Evolutionary conservation across 2,888 invertebrate genomes (phyloP).

Genomic region (Eupithecia tripunctaria): DNA sequence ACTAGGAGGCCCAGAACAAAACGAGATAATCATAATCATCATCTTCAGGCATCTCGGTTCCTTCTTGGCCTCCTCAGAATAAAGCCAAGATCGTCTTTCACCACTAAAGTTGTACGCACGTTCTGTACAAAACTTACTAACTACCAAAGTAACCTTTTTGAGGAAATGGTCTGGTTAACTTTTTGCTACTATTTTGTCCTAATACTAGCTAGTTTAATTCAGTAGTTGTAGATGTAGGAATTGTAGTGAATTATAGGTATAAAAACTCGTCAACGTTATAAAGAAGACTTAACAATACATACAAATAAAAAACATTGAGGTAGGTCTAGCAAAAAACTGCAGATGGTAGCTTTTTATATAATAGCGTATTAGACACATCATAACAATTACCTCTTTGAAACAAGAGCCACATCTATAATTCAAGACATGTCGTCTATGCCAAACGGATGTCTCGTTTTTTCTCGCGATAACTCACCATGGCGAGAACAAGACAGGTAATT

Average conservation of each 20-base stretch:
- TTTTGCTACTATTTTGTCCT: neutral
- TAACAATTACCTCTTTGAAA: slow-evolving; percentile 25
- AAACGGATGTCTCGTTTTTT: slow-evolving; percentile 41
- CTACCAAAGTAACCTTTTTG: too few relatives aligned
- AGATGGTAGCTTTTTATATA: slow-evolving; percentile 1
- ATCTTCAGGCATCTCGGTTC: too few relatives aligned
- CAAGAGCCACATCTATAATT: slow-evolving; percentile 32
- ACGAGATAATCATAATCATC: too few relatives aligned
- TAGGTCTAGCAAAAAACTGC: slow-evolving; percentile 7
- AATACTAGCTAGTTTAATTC: neutral
- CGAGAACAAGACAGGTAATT: slow-evolving; percentile 34
- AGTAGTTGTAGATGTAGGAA: neutral
- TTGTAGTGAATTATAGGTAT: neutral
- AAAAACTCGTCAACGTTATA: neutral
- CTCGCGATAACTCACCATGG: slow-evolving; percentile 34
- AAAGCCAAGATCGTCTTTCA: too few relatives aligned
- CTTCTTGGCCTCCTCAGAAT: too few relatives aligned
- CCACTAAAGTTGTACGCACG: too few relatives aligned
- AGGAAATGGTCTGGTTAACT: too few relatives aligned
- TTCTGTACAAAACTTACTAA: too few relatives aligned
- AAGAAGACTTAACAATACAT: neutral
- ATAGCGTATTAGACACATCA: slow-evolving; percentile 18
- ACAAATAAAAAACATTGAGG: slow-evolving; percentile 2
- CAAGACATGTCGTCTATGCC: slow-evolving; percentile 31
- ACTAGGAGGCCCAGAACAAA: too few relatives aligned